phyloP scores from a whole-genome alignment of 37 sponge, comb jelly and placozoan species.

The Cladorhizidae sp. region DNA sequence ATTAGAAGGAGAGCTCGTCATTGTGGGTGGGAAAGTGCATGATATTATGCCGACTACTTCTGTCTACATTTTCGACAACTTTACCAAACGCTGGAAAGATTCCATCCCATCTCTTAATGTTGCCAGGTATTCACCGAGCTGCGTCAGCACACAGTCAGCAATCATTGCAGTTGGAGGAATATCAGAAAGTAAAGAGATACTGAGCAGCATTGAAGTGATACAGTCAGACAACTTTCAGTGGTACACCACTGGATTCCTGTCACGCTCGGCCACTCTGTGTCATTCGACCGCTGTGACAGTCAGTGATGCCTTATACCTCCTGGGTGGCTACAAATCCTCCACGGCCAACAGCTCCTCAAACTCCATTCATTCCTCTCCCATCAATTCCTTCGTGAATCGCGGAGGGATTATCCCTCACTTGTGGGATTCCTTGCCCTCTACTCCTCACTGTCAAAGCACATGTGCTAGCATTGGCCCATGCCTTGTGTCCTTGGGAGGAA shows the following conservation, averaged over 20 bases:
- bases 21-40: conserved; percentile 31
- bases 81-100: conserved; percentile 39
- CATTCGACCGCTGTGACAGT: not conserved
- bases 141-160: not conserved
- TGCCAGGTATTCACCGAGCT: conserved; percentile 11
- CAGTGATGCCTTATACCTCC: conserved; percentile 24
- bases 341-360: conserved; percentile 14
- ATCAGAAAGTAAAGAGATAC: not conserved
- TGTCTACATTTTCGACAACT: conserved; percentile 11
- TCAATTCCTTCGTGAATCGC: conserved; percentile 13
- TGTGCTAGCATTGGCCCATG: conserved; percentile 12
- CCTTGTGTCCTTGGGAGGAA: conserved; percentile 38
- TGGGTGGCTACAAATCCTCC: conserved; percentile 46
- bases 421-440: conserved; percentile 6
- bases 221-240: conserved; percentile 13
- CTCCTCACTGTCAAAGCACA: conserved; percentile 37
- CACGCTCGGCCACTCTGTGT: conserved; percentile 11
- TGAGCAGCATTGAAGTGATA: conserved; percentile 30
- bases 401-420: not conserved
- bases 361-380: conserved; percentile 1
- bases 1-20: conserved; percentile 31
- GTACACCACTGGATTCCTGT: conserved; percentile 7
- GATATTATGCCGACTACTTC: not conserved
- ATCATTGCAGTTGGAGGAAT: conserved; percentile 36
- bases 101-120: conserved; percentile 24